Evolutionary conservation across 2,797 vertebrate species (phyloP), one percentile per base, ranked within the genome.

Genomic region (Bufotes viridis): DNA sequence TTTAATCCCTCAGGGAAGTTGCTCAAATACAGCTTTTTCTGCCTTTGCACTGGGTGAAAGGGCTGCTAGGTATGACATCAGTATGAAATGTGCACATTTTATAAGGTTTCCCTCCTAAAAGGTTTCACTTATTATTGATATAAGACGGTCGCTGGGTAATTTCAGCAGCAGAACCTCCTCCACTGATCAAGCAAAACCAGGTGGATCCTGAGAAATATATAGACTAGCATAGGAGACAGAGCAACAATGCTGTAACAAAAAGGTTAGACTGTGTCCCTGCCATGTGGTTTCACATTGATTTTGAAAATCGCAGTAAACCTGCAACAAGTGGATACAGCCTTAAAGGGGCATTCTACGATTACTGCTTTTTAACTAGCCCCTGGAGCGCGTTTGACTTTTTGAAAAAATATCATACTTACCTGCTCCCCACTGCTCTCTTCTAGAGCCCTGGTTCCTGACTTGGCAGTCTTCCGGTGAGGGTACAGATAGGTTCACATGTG

Each of bases 1-100:
- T 84, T 84, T 84, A 83, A 83, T 89, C 88, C 88, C 88, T 84
- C 63, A 87, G 88, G 88, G 88, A 89, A 79, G 72, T 87, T 89
- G 75, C 85, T 79, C 72, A 89, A 72, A 82, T 69, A 70, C 49
- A 78, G 75, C n/a, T 80, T 70, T 87, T 87, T 82, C 14, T 17
- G 70, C 42, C n/a, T 63, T 75, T 82, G 49, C 57, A 53, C 63
- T 82, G 60, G 80, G 80, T 82, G 80, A 87, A 82, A 87, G 80
- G 75, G 14, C 42, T 87, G 72, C 7, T 14, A 57, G 53, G 8
- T 61, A 42, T 12, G 13, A 75, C 12, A 51, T 20, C 58, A 57
- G 26, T 18, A 61, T 34, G 26, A 80, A 67, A 53, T 29, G 24
- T 18, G 57, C 24, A 42, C 34, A 51, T 63, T 58, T 58, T 22